These are phyloP conservation scores for Tadarida brasiliensis DNA, from an alignment of 2,797 vertebrate species.

Conservation along the genomic window DNA sequence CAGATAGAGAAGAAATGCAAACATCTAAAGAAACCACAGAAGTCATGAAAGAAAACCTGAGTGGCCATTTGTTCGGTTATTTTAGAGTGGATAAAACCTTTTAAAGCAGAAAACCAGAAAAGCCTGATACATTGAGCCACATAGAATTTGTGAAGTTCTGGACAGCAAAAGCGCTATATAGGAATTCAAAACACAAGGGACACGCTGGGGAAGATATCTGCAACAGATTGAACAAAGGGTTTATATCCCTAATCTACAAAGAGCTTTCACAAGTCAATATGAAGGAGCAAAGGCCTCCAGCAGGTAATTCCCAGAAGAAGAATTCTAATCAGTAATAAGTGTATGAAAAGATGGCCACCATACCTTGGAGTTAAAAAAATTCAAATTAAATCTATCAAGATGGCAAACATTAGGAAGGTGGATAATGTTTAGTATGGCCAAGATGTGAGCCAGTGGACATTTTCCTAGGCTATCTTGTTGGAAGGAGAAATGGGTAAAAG, in stretches of 20 bases:
- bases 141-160: neutral
- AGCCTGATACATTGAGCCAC: neutral
- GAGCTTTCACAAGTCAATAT: conserved; percentile 59
- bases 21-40: neutral
- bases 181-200: conserved; percentile 48
- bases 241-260: conserved; percentile 63
- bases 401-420: neutral
- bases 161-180: conserved; percentile 47
- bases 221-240: conserved; percentile 50
- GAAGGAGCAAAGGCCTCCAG: neutral
- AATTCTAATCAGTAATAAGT: neutral
- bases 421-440: neutral
- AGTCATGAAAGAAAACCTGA: neutral
- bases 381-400: neutral
- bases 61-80: neutral
- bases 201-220: conserved; percentile 41
- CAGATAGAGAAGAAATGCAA: neutral
- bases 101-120: conserved; percentile 36
- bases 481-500: neutral
- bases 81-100: conserved; percentile 5
- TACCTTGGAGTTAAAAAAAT: neutral
- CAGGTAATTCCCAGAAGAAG: neutral
- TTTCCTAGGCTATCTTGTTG: neutral
- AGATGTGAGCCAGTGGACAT: neutral
- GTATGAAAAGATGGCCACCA: neutral